Evolutionary conservation across 2,113 vertebrate genomes (phyloP), one percentile per base, ranked within the genome.

Genomic region (Nymphicus hollandicus): DNA sequence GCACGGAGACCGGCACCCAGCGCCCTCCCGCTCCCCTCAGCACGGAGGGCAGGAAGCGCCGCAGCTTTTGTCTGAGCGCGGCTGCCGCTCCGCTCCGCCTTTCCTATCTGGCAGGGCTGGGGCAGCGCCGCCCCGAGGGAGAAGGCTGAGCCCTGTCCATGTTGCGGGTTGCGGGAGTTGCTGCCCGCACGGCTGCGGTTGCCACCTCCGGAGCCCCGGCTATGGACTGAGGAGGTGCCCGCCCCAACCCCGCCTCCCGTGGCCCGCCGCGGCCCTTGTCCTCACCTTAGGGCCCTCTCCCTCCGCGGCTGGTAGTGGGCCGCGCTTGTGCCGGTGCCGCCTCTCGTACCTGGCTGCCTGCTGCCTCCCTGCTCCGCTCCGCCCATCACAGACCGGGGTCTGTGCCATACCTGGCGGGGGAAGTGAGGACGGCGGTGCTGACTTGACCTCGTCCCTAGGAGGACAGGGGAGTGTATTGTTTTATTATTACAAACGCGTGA

Each of bases 51-150:
- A 81, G 73, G 86, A 95, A 85, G 81, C 72, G 86, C 90, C 7
- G 89, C 91, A 5, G 96, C 96, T 96, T 95, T 96, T 95, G 95
- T 97, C 82, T 55, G 46, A 41, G 81, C 35, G 92, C 92, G 31
- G 88, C 68, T 44, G 79, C 80, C 24, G 89, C 31, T 91, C 86
- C 81, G 83, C 82, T 95, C 91, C 90, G 50, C 91, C 87, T 91
- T 95, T 72, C 74, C 66, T 15, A 89, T 58, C 92, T 87, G 70
- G 96, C 83, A 74, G 93, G 91, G 89, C 69, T 25, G 52, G 71
- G 85, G 89, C 85, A 86, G 96, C 65, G 50, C 69, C 96, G 83
- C 76, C 89, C 91, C n/a, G 71, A 91, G 95, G 61, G 90, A 79
- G 17, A 44, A 46, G 46, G 46, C 71, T 58, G 78, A 94, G 79